phyloP scores from a whole-genome alignment of 2,888 invertebrate species.

The Eulithis testata region DNA sequence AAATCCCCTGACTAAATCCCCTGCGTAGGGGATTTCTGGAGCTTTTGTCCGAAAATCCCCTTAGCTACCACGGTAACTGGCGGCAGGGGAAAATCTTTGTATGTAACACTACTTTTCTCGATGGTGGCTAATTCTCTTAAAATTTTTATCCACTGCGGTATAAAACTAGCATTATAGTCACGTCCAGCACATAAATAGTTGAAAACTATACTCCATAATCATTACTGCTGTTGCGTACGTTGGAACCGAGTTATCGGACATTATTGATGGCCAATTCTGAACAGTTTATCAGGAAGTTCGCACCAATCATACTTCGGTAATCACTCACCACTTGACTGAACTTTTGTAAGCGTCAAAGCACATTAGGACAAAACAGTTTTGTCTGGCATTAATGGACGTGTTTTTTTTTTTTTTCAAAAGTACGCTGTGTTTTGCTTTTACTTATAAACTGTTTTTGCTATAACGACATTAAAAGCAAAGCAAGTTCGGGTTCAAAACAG shows the following conservation, averaged over 20 bases:
- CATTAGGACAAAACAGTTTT: conserved; percentile 3
- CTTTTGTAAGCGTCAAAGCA: not conserved
- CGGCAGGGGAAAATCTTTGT: too few species aligned
- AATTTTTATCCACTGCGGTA: conserved; percentile 2
- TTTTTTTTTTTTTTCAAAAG: too few species aligned
- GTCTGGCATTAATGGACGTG: too few species aligned
- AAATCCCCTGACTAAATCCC: too few species aligned
- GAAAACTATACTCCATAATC: conserved; percentile 29
- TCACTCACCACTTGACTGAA: conserved; percentile 23
- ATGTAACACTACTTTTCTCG: not conserved
- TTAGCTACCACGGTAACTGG: too few species aligned
- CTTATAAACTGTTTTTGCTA: too few species aligned
- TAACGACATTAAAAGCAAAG: too few species aligned
- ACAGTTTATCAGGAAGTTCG: conserved; percentile 24
- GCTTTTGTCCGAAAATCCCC: too few species aligned
- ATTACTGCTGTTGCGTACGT: conserved; percentile 29
- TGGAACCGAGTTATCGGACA: conserved; percentile 24
- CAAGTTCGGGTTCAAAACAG: too few species aligned
- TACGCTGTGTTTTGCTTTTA: too few species aligned
- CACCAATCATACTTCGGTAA: conserved; percentile 23
- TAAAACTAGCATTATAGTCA: conserved; percentile 25
- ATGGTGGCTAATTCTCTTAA: conserved; percentile 7
- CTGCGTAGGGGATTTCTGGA: too few species aligned
- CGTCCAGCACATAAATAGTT: conserved; percentile 31
- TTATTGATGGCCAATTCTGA: conserved; percentile 24